These are phyloP conservation scores for Phylloscopus trochiloides DNA, from an alignment of 2,113 vertebrate species.

Conservation along the genomic window DNA sequence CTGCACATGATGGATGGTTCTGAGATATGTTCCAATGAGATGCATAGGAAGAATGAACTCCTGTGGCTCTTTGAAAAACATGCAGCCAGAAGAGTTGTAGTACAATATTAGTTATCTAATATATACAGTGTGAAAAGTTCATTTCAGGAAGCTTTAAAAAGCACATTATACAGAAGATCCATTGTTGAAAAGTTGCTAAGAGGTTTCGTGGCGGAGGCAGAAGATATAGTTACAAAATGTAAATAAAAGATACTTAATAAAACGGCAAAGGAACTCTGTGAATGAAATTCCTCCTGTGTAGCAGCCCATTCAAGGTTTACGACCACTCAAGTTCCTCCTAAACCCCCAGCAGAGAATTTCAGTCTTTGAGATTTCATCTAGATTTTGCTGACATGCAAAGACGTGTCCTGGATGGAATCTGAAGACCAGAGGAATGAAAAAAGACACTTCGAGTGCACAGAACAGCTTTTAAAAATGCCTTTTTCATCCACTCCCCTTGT, in stretches of 20 bases:
- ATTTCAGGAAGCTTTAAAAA: slow-evolving; percentile 16
- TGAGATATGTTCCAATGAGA: not conserved
- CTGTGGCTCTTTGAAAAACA: not conserved
- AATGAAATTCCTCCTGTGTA: slow-evolving; percentile 33
- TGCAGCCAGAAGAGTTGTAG: not conserved
- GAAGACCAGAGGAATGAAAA: slow-evolving; percentile 31
- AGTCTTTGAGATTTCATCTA: slow-evolving; percentile 14
- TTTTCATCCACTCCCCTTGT: slow-evolving; percentile 21
- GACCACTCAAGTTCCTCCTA: not conserved
- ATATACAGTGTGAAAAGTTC: slow-evolving; percentile 2
- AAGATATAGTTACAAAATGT: slow-evolving; percentile 13
- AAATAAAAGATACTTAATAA: slow-evolving; percentile 36
- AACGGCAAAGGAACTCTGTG: not conserved
- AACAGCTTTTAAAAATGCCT: slow-evolving; percentile 11
- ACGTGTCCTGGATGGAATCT: not conserved
- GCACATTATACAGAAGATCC: not conserved
- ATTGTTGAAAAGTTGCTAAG: slow-evolving; percentile 14
- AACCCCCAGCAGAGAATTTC: slow-evolving; percentile 7
- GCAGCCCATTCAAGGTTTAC: slow-evolving; percentile 36
- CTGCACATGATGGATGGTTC: not conserved
- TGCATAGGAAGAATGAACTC: not conserved
- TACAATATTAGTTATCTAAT: not conserved
- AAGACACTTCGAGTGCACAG: not conserved
- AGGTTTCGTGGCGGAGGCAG: not conserved
- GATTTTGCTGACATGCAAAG: slow-evolving; percentile 21